phyloP scores from a whole-genome alignment of 2,888 invertebrate genomes.

The Crioceris asparagi region DNA sequence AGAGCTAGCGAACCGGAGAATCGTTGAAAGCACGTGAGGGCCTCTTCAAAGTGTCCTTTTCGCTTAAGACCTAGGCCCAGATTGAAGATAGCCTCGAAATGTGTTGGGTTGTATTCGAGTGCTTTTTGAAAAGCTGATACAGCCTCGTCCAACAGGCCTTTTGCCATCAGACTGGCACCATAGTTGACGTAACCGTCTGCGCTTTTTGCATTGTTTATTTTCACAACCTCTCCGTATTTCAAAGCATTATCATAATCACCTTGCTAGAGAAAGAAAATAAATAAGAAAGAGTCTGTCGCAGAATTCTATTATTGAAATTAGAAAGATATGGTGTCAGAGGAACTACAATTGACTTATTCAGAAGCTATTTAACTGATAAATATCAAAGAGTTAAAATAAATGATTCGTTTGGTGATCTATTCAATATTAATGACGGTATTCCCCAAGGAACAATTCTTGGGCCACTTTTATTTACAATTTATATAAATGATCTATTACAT shows the following conservation, averaged over 20 bases:
- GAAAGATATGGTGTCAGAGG: conserved; percentile 1
- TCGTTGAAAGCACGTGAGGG: conserved; percentile 71
- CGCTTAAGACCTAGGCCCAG: conserved; percentile 60
- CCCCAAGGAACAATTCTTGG: too few species aligned
- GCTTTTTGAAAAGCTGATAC: conserved; percentile 64
- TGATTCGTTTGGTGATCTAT: too few species aligned
- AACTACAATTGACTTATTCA: too few species aligned
- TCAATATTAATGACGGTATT: too few species aligned
- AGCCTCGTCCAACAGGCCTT: conserved; percentile 59
- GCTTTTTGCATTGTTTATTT: conserved; percentile 65
- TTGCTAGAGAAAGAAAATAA: conserved; percentile 48
- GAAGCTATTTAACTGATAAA: too few species aligned
- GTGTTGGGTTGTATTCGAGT: conserved; percentile 66
- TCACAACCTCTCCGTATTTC: conserved; percentile 62
- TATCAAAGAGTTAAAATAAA: too few species aligned
- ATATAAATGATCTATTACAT: too few species aligned
- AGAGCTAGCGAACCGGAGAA: conserved; percentile 47
- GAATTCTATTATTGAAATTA: too few species aligned
- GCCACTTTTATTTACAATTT: too few species aligned
- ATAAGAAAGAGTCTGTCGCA: not conserved
- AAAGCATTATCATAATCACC: conserved; percentile 69
- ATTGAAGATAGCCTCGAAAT: conserved; percentile 77
- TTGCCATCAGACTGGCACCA: conserved; percentile 66
- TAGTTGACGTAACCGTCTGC: conserved; percentile 77
- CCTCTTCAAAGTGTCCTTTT: conserved; percentile 58